Evolutionary conservation across 2,888 invertebrate genomes (phyloP).

Genomic region (Orchesellides sinensis): DNA sequence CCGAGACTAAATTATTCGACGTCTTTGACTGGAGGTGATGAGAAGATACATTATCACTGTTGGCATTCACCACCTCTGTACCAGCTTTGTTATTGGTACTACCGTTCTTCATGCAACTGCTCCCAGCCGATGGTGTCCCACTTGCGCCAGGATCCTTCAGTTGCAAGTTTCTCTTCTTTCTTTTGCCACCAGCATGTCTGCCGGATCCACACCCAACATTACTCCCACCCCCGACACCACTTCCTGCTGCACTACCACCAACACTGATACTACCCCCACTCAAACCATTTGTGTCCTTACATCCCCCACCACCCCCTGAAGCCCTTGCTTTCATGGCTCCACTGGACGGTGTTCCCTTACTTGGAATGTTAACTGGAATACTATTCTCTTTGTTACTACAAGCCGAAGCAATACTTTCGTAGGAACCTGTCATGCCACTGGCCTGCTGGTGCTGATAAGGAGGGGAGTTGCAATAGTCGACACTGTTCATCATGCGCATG

Average conservation of each 20-base stretch:
- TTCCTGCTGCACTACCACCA: background rate
- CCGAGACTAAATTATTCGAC: constrained; percentile 29
- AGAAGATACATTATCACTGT: background rate
- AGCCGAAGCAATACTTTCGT: constrained; percentile 54
- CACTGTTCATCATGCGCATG: constrained; percentile 18
- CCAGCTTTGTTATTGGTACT: background rate
- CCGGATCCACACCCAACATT: background rate
- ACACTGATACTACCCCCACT: background rate
- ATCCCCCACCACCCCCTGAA: constrained; percentile 1
- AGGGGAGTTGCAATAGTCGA: constrained; percentile 20
- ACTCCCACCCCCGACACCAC: background rate
- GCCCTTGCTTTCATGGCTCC: constrained; percentile 11
- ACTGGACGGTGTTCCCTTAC: background rate
- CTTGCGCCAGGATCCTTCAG: constrained; percentile 30
- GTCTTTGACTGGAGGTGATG: constrained; percentile 14
- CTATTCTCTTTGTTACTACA: constrained; percentile 63
- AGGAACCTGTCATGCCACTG: constrained; percentile 30
- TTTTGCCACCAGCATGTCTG: constrained; percentile 21
- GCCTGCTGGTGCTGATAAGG: no score
- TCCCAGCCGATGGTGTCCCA: constrained; percentile 1
- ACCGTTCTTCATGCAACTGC: background rate
- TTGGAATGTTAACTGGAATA: constrained; percentile 63
- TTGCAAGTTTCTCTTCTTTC: constrained; percentile 47
- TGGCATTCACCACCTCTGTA: background rate
- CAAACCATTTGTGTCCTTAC: constrained; percentile 26